Evolutionary conservation across 2,888 invertebrate species (phyloP), one percentile per base, ranked within the genome.

Genomic region (Chloromyia formosa): DNA sequence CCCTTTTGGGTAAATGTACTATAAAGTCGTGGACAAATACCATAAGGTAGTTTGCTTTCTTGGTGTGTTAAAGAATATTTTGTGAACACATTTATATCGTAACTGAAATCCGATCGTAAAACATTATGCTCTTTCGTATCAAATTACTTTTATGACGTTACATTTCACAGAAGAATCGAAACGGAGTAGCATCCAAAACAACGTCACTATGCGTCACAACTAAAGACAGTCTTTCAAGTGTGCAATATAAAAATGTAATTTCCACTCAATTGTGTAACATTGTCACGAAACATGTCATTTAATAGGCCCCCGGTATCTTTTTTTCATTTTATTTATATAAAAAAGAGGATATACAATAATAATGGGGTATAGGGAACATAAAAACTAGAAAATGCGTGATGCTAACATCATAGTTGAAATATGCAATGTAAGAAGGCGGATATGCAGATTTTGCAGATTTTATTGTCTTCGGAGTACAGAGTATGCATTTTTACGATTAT

Each of bases 71-170:
- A 42, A 62, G 54, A 27, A 27, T 54, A 23, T 10, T 58, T n/a
- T 20, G 18, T 56, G 56, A 69, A 40, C 35, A 42, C 58, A 71
- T 71, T 71, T 71, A 71, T 58, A 71, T 58, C 53, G 27, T 56
- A 40, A 42, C 71, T 71, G 71, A 56, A 71, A 58, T 71, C 56
- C 58, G 40, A 71, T 69, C 68, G 68, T 69, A 69, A 69, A 69
- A 69, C 68, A 69, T 45, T 22, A 18, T 27, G 54, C 68, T 40
- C 56, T 56, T 58, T 71, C 58, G 71, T 27, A 71, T 71, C 71
- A 71, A 71, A 71, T 71, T 71, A 71, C 71, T 71, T 71, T 71
- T 56, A 71, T 56, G 71, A 58, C 71, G 53, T 53, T 5, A 69
- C 54, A 23, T 69, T 69, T 69, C 54, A 54, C 54, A 69, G 10